phyloP scores from a whole-genome alignment of 92 coral and sea anemone species.

The Parazoanthus swiftii region DNA sequence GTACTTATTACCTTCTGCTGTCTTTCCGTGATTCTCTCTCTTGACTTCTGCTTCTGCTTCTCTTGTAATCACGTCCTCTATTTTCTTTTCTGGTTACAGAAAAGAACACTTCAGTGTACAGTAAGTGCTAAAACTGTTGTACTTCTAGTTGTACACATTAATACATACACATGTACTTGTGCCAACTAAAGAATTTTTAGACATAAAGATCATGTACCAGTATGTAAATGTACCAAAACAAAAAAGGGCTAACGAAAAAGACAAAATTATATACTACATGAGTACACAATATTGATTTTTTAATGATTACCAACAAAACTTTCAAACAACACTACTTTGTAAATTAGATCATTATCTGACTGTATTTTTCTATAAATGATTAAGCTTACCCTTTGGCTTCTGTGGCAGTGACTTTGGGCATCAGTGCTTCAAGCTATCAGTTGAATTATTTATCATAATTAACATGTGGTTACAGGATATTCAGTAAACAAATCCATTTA shows the following conservation, averaged over 20 bases:
- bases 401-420: conserved; percentile 69
- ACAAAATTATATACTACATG: too few species aligned
- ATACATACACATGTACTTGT: neutral
- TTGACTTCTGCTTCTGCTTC: conserved; percentile 82
- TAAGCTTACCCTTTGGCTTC: conserved; percentile 51
- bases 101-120: too few species aligned
- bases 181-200: neutral
- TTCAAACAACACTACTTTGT: too few species aligned
- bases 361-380: neutral
- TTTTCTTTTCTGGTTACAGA: conserved; percentile 46
- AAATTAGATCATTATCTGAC: too few species aligned
- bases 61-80: conserved; percentile 54
- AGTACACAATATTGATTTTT: too few species aligned
- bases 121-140: too few species aligned
- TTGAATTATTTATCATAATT: neutral
- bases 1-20: conserved; percentile 62
- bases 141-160: neutral
- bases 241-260: too few species aligned
- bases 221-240: too few species aligned
- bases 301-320: too few species aligned
- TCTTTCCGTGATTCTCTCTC: conserved; percentile 72
- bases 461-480: too few species aligned
- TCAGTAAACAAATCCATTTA: too few species aligned
- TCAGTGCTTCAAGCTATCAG: conserved; percentile 77
- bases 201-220: too few species aligned